These are phyloP conservation scores for Balearica regulorum DNA, from an alignment of 2,797 vertebrate species.

Conservation along the genomic window DNA sequence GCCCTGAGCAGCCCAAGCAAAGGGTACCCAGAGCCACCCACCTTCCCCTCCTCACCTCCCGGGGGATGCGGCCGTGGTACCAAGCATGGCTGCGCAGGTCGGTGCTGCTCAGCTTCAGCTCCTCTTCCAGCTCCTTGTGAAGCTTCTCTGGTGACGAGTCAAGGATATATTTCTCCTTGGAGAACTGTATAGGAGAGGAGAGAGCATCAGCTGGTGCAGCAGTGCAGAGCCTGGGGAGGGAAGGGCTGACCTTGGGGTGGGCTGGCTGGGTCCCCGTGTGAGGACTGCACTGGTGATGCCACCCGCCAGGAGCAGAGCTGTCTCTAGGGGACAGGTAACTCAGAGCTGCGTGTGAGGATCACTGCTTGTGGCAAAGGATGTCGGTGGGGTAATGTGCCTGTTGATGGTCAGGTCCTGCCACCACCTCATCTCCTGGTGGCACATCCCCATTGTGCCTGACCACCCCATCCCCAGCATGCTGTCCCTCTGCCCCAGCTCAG, in stretches of 20 bases:
- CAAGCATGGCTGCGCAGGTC: slow-evolving; percentile 97
- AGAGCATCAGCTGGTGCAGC: neutral
- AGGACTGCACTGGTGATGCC: neutral
- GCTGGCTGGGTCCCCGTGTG: neutral
- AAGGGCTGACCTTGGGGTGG: neutral
- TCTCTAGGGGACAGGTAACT: neutral
- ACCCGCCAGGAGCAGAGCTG: neutral
- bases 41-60: slow-evolving; percentile 81
- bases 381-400: neutral
- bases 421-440: neutral
- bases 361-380: neutral
- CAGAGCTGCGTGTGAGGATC: neutral
- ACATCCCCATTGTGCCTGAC: neutral
- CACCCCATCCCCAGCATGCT: fast-evolving
- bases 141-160: slow-evolving; percentile 96
- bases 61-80: slow-evolving; percentile 96
- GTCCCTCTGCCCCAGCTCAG: neutral
- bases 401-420: neutral
- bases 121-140: slow-evolving; percentile 94
- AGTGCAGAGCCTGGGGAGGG: neutral
- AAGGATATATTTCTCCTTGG: slow-evolving; percentile 97
- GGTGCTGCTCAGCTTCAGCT: slow-evolving; percentile 90
- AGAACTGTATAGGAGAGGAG: slow-evolving; percentile 81
- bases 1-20: neutral
- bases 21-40: neutral